phyloP scores from a whole-genome alignment of 2,888 invertebrate genomes.

The Cephus spinipes region DNA sequence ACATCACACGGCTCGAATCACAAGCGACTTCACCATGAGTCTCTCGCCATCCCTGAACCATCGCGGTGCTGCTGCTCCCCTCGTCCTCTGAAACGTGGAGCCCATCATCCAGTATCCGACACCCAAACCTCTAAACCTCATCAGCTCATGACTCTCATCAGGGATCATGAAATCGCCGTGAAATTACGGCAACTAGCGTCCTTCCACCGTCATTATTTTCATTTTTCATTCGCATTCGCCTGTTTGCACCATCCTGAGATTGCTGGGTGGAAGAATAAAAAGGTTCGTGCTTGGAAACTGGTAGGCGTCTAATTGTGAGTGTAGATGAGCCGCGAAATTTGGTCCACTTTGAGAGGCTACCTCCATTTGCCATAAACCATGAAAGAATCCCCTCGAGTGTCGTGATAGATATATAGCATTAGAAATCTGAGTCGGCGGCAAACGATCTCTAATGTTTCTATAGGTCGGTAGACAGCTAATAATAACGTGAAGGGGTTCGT shows the following conservation, averaged over 20 bases:
- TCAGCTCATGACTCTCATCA: neutral
- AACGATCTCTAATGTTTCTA: too few species aligned
- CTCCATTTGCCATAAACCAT: too few species aligned
- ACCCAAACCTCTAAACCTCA: neutral
- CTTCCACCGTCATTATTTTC: conserved; percentile 6
- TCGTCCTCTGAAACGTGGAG: conserved; percentile 9
- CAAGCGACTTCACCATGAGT: conserved; percentile 6
- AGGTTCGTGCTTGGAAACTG: too few species aligned
- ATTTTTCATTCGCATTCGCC: neutral
- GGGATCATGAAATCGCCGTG: neutral
- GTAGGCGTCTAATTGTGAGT: too few species aligned
- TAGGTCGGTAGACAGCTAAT: too few species aligned
- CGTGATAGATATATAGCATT: too few species aligned
- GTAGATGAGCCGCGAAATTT: too few species aligned
- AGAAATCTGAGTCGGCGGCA: too few species aligned
- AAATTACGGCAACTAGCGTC: neutral
- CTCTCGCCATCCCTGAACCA: neutral
- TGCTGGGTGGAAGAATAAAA: neutral
- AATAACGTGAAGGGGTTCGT: too few species aligned
- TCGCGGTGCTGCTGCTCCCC: conserved; percentile 4
- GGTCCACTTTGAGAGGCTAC: too few species aligned
- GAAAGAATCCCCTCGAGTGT: too few species aligned
- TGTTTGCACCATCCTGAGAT: neutral
- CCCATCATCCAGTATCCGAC: neutral
- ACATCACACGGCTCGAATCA: conserved; percentile 40